Base-by-base conservation (phyloP, 2,888 invertebrate species). In the Lypha dubia region DNA sequence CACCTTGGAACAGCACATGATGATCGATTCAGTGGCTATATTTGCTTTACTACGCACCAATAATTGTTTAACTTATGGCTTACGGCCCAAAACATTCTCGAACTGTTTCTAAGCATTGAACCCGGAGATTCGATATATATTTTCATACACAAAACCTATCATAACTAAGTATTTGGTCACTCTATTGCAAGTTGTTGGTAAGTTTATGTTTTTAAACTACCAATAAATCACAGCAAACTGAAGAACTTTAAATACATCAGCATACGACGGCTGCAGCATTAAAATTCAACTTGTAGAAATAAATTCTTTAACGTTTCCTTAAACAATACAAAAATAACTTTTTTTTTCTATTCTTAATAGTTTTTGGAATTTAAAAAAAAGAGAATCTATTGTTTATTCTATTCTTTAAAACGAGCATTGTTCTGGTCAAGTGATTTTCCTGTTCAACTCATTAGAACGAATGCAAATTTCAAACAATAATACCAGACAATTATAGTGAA, bases 381-480 rank as follows among this genome's bases (percentile, higher is more conserved):
- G 20, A 35, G 9, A 4, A 28, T 56, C 75, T 76, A 81, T 82
- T 82, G 81, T 76, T 77, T 51, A 70, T 77, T 70, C 62, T 68
- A 63, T 82, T 82, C 76, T 38, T 38, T 75, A 22, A 73, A 73
- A 60, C 11, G 46, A 65, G 15, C 56, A 44, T 56, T 75, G 81
- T 80, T 84, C 75, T 84, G 84, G 65, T 84, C 84, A 84, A 84
- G 84, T 80, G 84, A 58, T 76, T 77, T 84, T 77, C 77, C 73
- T 77, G 56, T 41, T 32, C 60, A 84, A 84, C 67, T 80, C 80
- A 79, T 84, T 81, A 77, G 53, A 84, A 73, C 73, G 22, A 51
- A 67, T 80, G 73, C 51, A 41, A 79, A 58, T 79, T 32, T 71
- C 17, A 79, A 71, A 73, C 63, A 71, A 67, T 60, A 63, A 80